Evolutionary conservation across 2,113 vertebrate genomes (phyloP).

Genomic region (Petromus typicus): DNA sequence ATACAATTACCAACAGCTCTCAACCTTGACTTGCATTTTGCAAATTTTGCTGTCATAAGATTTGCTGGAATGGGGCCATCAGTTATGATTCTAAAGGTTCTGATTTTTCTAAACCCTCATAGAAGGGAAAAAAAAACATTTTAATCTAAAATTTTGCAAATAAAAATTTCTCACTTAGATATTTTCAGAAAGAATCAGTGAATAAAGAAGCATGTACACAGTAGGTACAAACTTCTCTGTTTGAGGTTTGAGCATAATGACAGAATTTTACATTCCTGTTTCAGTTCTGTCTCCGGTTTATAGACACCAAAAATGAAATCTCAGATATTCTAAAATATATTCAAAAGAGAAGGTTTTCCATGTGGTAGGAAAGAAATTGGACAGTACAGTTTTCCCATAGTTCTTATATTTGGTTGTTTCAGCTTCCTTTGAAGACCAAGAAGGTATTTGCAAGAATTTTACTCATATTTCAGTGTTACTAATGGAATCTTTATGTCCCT

Average conservation of each 20-base stretch:
- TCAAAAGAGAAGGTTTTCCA: background rate
- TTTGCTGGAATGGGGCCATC: background rate
- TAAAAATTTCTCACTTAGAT: background rate
- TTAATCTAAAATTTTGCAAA: background rate
- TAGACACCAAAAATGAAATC: background rate
- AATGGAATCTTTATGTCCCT: background rate
- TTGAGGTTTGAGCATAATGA: background rate
- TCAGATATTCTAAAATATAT: background rate
- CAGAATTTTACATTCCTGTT: background rate
- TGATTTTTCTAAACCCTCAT: background rate
- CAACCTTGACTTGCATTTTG: slow-evolving; percentile 70
- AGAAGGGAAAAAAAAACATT: background rate
- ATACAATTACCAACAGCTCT: slow-evolving; percentile 66
- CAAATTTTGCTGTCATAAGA: slow-evolving; percentile 9
- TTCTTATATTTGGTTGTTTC: background rate
- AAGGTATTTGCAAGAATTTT: background rate
- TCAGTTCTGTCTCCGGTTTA: background rate
- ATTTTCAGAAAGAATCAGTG: background rate
- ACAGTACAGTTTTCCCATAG: background rate
- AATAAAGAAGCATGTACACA: background rate
- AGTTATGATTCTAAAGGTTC: background rate
- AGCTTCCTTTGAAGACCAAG: background rate
- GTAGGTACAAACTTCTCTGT: background rate
- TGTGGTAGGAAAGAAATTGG: background rate
- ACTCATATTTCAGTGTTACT: background rate